Conservation (phyloP, 2,888 invertebrate species). For the Dynastes tityus region DNA sequence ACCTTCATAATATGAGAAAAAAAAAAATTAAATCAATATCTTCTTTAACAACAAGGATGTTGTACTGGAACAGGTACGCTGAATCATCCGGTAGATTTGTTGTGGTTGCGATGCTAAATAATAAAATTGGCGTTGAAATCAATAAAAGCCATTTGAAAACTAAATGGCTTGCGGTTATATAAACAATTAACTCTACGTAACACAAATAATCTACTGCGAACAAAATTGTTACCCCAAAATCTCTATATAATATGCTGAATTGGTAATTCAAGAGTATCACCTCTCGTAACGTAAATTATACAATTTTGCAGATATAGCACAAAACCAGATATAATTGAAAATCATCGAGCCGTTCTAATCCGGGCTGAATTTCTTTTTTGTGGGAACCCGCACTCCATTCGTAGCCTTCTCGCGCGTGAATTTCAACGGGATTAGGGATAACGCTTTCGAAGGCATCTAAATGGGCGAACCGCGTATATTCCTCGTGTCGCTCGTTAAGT, state of each 20-base stretch:
- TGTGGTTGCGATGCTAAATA: no score
- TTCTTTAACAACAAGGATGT: no score
- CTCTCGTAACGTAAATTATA: background rate
- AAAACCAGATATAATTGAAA: slow-evolving; percentile 14
- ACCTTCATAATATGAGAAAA: no score
- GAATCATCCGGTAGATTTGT: no score
- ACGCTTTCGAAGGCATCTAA: slow-evolving; percentile 7
- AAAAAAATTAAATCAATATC: no score
- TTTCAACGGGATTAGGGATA: slow-evolving; percentile 8
- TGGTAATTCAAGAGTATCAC: background rate
- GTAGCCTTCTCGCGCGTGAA: background rate
- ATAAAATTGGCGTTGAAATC: no score
- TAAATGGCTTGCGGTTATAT: no score
- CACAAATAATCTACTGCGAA: background rate
- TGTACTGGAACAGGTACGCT: no score
- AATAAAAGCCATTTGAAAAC: no score
- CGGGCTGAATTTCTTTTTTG: background rate
- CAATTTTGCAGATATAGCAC: slow-evolving; percentile 3
- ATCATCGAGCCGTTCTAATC: slow-evolving; percentile 12
- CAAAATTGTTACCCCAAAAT: background rate
- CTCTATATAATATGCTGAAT: slow-evolving; percentile 12
- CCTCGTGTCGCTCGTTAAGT: background rate
- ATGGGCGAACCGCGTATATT: background rate
- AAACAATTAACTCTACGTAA: no score
- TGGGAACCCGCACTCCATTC: background rate